phyloP scores from a whole-genome alignment of 2,888 invertebrate species.

The Ernsta delagoae region DNA sequence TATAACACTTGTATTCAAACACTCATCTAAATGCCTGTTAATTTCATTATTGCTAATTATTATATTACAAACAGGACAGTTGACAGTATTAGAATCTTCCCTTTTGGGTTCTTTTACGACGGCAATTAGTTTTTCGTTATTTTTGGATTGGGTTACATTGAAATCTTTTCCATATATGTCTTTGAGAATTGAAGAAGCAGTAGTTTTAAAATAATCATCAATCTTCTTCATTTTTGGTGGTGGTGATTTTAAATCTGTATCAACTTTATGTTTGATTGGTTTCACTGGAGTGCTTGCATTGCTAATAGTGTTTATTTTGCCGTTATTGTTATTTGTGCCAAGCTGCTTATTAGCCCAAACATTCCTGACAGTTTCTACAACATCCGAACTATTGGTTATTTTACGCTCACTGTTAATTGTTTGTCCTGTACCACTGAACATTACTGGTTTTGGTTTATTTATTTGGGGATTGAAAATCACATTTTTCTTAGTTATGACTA shows the following conservation, averaged over 20 bases:
- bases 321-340: slow-evolving; percentile 21
- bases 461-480: slow-evolving; percentile 47
- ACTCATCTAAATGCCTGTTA: slow-evolving; percentile 76
- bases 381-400: slow-evolving; percentile 42
- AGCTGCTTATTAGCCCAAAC: slow-evolving; percentile 55
- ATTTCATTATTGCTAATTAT: slow-evolving; percentile 62
- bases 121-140: slow-evolving; percentile 55
- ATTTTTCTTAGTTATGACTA: slow-evolving; percentile 50
- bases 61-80: slow-evolving; percentile 80
- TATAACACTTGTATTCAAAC: slow-evolving; percentile 70
- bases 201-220: slow-evolving; percentile 68
- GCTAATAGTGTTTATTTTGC: slow-evolving; percentile 20
- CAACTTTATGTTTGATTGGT: slow-evolving; percentile 55
- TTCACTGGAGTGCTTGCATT: slow-evolving; percentile 38
- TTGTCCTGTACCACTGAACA: slow-evolving; percentile 53
- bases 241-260: slow-evolving; percentile 49
- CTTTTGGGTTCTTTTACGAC: slow-evolving; percentile 38
- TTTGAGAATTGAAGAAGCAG: slow-evolving; percentile 62
- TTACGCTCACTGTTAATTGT: slow-evolving; percentile 31
- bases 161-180: slow-evolving; percentile 74
- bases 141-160: slow-evolving; percentile 53
- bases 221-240: slow-evolving; percentile 71
- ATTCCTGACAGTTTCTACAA: slow-evolving; percentile 52
- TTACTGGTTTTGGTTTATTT: slow-evolving; percentile 39
- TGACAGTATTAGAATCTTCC: slow-evolving; percentile 51